These are phyloP conservation scores for Lasioglossum villosulum DNA, from an alignment of 2,888 invertebrate genomes.

Conservation along the genomic window DNA sequence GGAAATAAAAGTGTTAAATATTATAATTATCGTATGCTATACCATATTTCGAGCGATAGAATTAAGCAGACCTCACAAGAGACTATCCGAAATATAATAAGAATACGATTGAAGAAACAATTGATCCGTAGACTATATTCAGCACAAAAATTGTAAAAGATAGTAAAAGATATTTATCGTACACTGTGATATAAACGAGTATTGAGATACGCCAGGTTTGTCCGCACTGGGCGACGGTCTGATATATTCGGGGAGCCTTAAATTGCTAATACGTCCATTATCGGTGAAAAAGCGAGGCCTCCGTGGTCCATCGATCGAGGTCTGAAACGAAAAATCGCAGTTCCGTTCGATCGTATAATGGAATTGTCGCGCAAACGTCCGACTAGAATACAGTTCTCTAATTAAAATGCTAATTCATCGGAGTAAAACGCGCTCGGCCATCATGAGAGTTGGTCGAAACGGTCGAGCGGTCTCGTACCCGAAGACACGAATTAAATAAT, in stretches of 20 bases:
- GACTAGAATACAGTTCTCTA: conserved; percentile 65
- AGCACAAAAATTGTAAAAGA: no score
- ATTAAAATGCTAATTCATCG: conserved; percentile 74
- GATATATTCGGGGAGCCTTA: not conserved
- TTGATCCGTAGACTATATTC: no score
- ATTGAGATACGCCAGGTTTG: no score
- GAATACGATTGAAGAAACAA: no score
- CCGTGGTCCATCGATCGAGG: not conserved
- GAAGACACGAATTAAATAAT: conserved; percentile 72
- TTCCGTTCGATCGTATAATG: conserved; percentile 57
- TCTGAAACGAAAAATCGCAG: conserved; percentile 1
- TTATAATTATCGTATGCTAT: no score
- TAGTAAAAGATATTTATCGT: no score
- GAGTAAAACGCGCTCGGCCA: conserved; percentile 61
- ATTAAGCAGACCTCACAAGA: no score
- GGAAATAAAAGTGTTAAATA: no score
- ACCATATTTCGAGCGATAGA: no score
- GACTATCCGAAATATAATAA: no score
- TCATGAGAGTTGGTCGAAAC: conserved; percentile 71
- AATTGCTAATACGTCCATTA: not conserved
- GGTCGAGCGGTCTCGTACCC: conserved; percentile 45
- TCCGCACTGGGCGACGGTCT: no score
- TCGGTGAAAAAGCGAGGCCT: not conserved
- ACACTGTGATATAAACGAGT: no score
- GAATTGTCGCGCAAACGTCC: conserved; percentile 62